Base-by-base conservation (phyloP, 1,140 invertebrate genomes). In the Nymphalis io region DNA sequence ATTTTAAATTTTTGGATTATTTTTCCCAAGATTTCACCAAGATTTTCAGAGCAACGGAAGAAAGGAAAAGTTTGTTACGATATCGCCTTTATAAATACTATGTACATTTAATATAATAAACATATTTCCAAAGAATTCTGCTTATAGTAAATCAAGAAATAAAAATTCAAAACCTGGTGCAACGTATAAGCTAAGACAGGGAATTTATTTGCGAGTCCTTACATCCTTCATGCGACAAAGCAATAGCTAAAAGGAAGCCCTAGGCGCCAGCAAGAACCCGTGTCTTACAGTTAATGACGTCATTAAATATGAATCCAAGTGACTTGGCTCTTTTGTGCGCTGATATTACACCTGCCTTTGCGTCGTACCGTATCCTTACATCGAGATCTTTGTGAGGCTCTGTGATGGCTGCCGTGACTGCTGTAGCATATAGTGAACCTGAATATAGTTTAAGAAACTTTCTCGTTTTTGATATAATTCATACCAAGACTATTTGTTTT, bases 241-340 rank as follows among this genome's bases (percentile, higher is more conserved):
- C 73, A 76, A 68, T 53, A 68, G 66, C 59, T 57, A 33, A 33
- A 33, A 40, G 61, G 63, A 68, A 73, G 78, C 77, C 77, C 46
- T 55, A 61, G 74, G 81, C 75, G 58, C 74, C 67, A 72, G 64
- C 51, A 27, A 55, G 73, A 53, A 76, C 80, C 76, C 77, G 80
- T 86, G 77, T 79, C 82, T 79, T 80, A 80, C 74, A 78, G 80
- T 84, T 88, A 90, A 90, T 90, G 85, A 89, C 83, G 88, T 89
- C 84, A 84, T 90, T 85, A 90, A 90, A 90, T 83, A 90, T 90
- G 85, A 83, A 87, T 73, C 72, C 58, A 72, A 61, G 58, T 74
- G 63, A 59, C 73, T 48, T 48, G 72, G 68, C 68, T 72, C 78
- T 75, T 83, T 83, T 82, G 72, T 76, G 70, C 61, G 66, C 65